Conservation (phyloP, 2,797 vertebrate genomes). For the Helostoma temminkii region DNA sequence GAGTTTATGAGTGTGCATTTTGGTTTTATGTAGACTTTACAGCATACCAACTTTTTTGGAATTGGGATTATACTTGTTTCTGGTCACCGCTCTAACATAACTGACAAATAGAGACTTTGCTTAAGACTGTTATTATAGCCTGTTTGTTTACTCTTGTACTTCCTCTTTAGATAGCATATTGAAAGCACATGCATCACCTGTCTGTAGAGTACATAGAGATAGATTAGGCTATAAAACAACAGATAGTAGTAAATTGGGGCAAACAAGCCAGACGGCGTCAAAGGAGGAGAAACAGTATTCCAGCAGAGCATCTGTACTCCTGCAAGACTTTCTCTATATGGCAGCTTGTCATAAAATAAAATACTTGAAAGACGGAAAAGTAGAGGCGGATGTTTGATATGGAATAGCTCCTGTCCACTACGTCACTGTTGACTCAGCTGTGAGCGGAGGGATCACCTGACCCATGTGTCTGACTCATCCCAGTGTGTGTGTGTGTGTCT, state of each 20-base stretch:
- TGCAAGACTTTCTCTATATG: slow-evolving; percentile 53
- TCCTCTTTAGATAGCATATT: slow-evolving; percentile 31
- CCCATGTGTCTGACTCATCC: slow-evolving; percentile 73
- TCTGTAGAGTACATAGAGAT: slow-evolving; percentile 37
- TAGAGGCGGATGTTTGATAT: slow-evolving; percentile 60
- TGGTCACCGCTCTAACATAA: slow-evolving; percentile 32
- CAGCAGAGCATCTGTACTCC: slow-evolving; percentile 58
- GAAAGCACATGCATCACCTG: slow-evolving; percentile 31
- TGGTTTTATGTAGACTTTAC: no score
- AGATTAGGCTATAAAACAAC: slow-evolving; percentile 29
- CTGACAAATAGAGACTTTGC: slow-evolving; percentile 44
- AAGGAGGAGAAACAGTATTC: slow-evolving; percentile 31
- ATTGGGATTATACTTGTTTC: no score
- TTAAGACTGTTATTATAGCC: slow-evolving; percentile 31
- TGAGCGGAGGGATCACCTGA: slow-evolving; percentile 61
- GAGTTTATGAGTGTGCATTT: no score
- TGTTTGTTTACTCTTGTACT: slow-evolving; percentile 47
- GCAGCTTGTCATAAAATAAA: slow-evolving; percentile 55
- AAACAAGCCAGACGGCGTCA: slow-evolving; percentile 1
- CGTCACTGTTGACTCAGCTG: slow-evolving; percentile 69
- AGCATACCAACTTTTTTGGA: no score
- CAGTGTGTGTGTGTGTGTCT: slow-evolving; percentile 42
- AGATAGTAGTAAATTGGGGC: slow-evolving; percentile 13
- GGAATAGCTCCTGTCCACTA: slow-evolving; percentile 34
- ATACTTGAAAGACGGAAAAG: slow-evolving; percentile 34